These are phyloP conservation scores for Phaethon lepturus DNA, from an alignment of 2,113 vertebrate species.

Conservation along the genomic window DNA sequence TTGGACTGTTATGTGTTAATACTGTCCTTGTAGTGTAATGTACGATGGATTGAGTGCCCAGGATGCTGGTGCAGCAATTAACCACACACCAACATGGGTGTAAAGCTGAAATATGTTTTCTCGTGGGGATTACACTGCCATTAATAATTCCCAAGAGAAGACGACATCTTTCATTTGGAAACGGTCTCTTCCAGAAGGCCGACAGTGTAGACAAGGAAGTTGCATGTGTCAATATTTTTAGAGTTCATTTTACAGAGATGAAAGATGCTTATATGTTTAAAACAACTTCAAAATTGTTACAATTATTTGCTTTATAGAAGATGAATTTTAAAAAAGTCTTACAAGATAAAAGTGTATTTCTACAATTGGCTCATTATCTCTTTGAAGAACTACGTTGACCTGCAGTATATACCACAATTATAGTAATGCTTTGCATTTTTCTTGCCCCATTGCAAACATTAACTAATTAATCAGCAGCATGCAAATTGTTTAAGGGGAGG, in stretches of 20 bases:
- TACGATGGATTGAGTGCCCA: constrained; percentile 86
- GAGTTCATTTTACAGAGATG: not conserved
- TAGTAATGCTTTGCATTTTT: not conserved
- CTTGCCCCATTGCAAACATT: not conserved
- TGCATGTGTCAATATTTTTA: not conserved
- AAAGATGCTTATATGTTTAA: not conserved
- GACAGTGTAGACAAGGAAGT: not conserved
- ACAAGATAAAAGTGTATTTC: not conserved
- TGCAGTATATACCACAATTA: not conserved
- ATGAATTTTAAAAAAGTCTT: rapidly evolving
- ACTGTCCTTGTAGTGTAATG: constrained; percentile 87
- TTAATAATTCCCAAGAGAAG: constrained; percentile 83
- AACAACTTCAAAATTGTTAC: not conserved
- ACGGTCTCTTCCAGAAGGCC: not conserved
- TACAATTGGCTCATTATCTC: not conserved
- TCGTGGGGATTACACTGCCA: constrained; percentile 64
- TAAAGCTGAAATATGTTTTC: constrained; percentile 86
- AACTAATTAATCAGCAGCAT: not conserved
- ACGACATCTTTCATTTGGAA: constrained; percentile 48
- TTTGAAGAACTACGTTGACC: not conserved
- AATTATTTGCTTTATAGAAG: not conserved
- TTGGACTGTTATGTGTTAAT: constrained; percentile 92
- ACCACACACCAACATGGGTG: constrained; percentile 85
- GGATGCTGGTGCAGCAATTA: constrained; percentile 90
- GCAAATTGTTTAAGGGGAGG: not conserved